Conservation (phyloP, 1,140 invertebrate genomes). For the Ericerus pela region DNA sequence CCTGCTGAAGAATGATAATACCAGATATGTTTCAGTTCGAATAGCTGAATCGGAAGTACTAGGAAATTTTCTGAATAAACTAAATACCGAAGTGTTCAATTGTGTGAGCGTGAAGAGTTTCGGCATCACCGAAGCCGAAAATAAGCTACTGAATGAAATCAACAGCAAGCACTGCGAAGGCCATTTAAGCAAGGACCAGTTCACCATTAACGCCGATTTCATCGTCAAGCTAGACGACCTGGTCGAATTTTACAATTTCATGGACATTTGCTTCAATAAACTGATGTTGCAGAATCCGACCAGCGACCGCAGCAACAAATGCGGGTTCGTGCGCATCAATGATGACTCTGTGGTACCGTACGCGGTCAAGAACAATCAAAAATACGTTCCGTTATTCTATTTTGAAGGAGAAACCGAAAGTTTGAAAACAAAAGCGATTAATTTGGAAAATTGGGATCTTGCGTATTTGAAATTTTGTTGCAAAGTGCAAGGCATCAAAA, state of each 20-base stretch:
- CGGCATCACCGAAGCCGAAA: conserved; percentile 81
- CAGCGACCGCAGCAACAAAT: conserved; percentile 50
- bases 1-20: conserved; percentile 59
- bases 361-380: conserved; percentile 62
- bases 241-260: conserved; percentile 76
- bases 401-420: conserved; percentile 85
- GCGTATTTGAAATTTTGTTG: conserved; percentile 87
- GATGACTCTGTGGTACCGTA: conserved; percentile 88
- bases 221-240: conserved; percentile 76
- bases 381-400: conserved; percentile 86
- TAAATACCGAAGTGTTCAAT: conserved; percentile 67
- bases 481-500: conserved; percentile 81
- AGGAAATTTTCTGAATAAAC: conserved; percentile 66
- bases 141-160: conserved; percentile 80
- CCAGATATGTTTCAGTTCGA: conserved; percentile 77
- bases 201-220: conserved; percentile 66
- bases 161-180: conserved; percentile 82
- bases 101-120: conserved; percentile 84
- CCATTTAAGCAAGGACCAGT: conserved; percentile 76
- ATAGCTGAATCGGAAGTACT: conserved; percentile 78
- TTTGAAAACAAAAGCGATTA: conserved; percentile 66
- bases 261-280: conserved; percentile 74
- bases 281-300: conserved; percentile 45
- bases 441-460: conserved; percentile 75
- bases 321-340: conserved; percentile 86